These are phyloP conservation scores for Delphinapterus leucas DNA, from an alignment of 2,113 vertebrate species.

Conservation along the genomic window DNA sequence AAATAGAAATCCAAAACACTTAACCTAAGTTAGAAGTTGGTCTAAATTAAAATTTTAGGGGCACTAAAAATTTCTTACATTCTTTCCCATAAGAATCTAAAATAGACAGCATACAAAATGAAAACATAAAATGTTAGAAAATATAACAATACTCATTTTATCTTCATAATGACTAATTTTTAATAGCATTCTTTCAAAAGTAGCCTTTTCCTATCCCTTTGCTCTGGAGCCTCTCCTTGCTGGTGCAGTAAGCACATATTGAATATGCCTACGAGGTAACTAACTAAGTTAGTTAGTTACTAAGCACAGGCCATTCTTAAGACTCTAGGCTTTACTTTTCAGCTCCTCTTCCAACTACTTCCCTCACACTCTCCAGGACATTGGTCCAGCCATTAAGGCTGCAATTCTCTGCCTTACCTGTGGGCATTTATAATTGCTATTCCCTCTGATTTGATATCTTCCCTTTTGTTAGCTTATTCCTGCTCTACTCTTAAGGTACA, in stretches of 20 bases:
- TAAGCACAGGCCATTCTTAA: neutral
- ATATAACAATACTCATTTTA: neutral
- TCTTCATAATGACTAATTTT: neutral
- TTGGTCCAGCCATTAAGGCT: neutral
- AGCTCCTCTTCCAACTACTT: neutral
- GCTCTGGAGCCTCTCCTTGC: neutral
- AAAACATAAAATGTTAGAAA: neutral
- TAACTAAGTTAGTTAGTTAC: too few relatives aligned
- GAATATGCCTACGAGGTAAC: neutral
- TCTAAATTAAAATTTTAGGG: conserved; percentile 1
- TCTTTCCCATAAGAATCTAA: neutral
- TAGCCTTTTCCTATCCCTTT: neutral
- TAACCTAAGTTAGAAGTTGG: neutral
- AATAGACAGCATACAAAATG: neutral
- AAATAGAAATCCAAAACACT: neutral
- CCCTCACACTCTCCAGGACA: neutral
- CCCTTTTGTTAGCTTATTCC: neutral
- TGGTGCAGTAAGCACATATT: neutral
- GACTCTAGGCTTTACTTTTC: neutral
- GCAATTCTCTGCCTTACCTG: neutral
- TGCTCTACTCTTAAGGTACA: neutral
- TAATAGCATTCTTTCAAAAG: neutral
- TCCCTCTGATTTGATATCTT: neutral
- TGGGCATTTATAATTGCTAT: neutral
- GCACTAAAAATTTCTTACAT: neutral